These are phyloP conservation scores for Drosophila melanica DNA, from an alignment of 1,140 invertebrate genomes.

Conservation along the genomic window DNA sequence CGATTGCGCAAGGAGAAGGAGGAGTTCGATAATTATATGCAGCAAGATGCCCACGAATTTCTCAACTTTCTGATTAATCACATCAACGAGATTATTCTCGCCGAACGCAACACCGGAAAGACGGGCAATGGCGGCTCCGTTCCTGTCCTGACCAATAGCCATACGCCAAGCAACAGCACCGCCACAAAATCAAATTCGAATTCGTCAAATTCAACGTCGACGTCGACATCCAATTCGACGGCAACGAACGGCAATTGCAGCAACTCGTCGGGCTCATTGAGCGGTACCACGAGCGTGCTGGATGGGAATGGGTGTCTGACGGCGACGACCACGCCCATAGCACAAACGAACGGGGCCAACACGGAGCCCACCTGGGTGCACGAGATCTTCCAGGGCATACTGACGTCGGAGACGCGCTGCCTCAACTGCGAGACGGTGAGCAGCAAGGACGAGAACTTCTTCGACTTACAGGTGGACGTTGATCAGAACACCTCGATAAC, in stretches of 20 bases:
- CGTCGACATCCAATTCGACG: slow-evolving; percentile 67
- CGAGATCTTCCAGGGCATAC: slow-evolving; percentile 99
- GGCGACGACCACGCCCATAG: slow-evolving; percentile 64
- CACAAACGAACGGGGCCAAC: slow-evolving; percentile 84
- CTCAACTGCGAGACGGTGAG: slow-evolving; percentile 99
- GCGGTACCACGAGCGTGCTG: slow-evolving; percentile 63
- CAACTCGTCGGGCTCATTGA: slow-evolving; percentile 75
- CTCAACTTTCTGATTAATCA: slow-evolving; percentile 99
- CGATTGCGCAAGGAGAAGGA: slow-evolving; percentile 99
- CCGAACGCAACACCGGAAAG: slow-evolving; percentile 90
- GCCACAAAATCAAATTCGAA: slow-evolving; percentile 74
- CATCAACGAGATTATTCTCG: slow-evolving; percentile 96
- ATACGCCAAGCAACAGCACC: slow-evolving; percentile 43
- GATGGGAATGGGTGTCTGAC: slow-evolving; percentile 60
- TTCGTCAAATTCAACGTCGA: slow-evolving; percentile 79
- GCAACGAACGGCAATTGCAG: slow-evolving; percentile 85
- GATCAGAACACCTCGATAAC: slow-evolving; percentile 99
- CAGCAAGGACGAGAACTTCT: slow-evolving; percentile 99
- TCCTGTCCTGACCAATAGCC: slow-evolving; percentile 49
- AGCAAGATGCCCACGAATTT: slow-evolving; percentile 99
- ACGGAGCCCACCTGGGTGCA: slow-evolving; percentile 99
- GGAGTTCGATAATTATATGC: slow-evolving; percentile 99
- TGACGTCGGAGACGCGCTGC: slow-evolving; percentile 99
- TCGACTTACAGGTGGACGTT: slow-evolving; percentile 99
- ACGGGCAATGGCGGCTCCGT: slow-evolving; percentile 76